Conservation (phyloP, 2,797 vertebrate genomes). For the Carduelis carduelis region DNA sequence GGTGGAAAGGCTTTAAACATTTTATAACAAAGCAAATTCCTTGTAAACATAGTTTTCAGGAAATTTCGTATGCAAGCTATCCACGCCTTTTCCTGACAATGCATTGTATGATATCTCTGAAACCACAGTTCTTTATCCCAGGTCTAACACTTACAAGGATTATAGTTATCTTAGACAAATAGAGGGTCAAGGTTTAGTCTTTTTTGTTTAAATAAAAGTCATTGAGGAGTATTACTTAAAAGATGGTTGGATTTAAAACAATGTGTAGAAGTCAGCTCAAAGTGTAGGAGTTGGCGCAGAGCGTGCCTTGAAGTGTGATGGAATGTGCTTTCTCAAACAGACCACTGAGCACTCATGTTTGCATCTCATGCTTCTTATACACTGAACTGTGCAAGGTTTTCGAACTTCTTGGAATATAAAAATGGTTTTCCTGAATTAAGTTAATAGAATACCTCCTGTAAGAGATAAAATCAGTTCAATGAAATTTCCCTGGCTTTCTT, state of each 20-base stretch:
- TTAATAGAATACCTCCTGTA: not conserved
- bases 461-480: not conserved
- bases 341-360: not conserved
- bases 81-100: constrained; percentile 74
- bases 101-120: constrained; percentile 29
- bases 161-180: not conserved
- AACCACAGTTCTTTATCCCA: not conserved
- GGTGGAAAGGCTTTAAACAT: constrained; percentile 9
- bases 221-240: not conserved
- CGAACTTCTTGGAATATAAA: not conserved
- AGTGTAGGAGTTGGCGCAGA: not conserved
- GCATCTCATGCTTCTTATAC: not conserved
- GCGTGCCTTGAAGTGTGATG: not conserved
- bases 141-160: not conserved
- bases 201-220: not conserved
- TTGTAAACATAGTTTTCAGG: constrained; percentile 71
- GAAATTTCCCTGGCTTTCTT: not conserved
- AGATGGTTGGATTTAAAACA: not conserved
- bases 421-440: not conserved
- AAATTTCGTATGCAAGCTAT: constrained; percentile 55
- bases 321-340: not conserved
- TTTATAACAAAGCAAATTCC: constrained; percentile 27
- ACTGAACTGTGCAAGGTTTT: not conserved
- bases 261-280: not conserved
- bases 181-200: not conserved